Evolutionary conservation across 1,140 invertebrate species (phyloP).

Genomic region (Meloidogyne chitwoodi): DNA sequence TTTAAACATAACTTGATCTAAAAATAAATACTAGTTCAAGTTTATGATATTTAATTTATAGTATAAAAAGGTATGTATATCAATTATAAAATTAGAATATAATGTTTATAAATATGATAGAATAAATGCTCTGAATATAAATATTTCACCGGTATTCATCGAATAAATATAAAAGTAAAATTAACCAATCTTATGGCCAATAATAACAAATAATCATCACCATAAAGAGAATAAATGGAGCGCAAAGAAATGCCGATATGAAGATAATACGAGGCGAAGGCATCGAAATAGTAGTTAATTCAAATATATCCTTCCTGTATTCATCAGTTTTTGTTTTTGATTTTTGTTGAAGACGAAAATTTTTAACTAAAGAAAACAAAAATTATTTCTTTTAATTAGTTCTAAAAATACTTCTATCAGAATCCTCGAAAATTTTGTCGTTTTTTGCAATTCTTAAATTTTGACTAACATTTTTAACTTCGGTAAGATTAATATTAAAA

Average conservation of each 20-base stretch:
- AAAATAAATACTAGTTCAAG: too few species aligned
- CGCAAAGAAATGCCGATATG: background rate
- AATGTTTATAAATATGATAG: background rate
- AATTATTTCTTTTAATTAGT: too few species aligned
- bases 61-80: too few species aligned
- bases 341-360: background rate
- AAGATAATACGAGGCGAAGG: background rate
- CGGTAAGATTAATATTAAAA: too few species aligned
- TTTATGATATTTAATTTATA: too few species aligned
- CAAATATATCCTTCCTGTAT: background rate
- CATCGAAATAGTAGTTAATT: background rate
- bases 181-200: background rate
- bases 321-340: background rate
- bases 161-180: background rate
- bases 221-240: background rate
- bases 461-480: too few species aligned
- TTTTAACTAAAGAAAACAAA: background rate
- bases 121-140: background rate
- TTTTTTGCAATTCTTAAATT: too few species aligned
- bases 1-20: too few species aligned
- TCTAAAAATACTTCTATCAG: too few species aligned
- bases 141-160: background rate
- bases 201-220: background rate
- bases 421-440: too few species aligned
- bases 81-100: too few species aligned